These are phyloP conservation scores for Cabera pusaria DNA, from an alignment of 2,888 invertebrate genomes.

Conservation along the genomic window DNA sequence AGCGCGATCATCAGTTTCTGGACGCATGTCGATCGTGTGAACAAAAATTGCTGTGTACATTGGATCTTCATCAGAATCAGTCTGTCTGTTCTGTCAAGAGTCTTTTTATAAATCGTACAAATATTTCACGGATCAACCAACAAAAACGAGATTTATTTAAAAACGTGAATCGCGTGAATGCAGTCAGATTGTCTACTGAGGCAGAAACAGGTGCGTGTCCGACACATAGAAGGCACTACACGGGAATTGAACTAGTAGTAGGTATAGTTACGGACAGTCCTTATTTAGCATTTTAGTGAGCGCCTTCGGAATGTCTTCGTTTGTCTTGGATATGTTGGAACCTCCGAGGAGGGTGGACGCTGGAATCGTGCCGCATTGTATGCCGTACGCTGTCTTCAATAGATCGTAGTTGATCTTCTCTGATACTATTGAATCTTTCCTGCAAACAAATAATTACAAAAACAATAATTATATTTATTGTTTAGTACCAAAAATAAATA, in stretches of 20 bases:
- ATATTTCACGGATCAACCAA: too few species aligned
- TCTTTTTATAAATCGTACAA: too few species aligned
- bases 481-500: too few species aligned
- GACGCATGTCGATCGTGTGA: too few species aligned
- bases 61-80: too few species aligned
- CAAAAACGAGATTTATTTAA: too few species aligned
- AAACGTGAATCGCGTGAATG: slow-evolving; percentile 10
- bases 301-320: slow-evolving; percentile 92
- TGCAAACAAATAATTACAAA: slow-evolving; percentile 56
- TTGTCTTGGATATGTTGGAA: slow-evolving; percentile 89
- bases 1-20: too few species aligned
- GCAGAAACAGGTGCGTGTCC: slow-evolving; percentile 27
- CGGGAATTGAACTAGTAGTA: slow-evolving; percentile 13
- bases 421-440: slow-evolving; percentile 94
- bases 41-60: too few species aligned
- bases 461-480: slow-evolving; percentile 5
- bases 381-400: slow-evolving; percentile 88
- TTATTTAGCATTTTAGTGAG: slow-evolving; percentile 83
- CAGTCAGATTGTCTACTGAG: slow-evolving; percentile 16
- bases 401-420: slow-evolving; percentile 96
- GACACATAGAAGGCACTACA: slow-evolving; percentile 36
- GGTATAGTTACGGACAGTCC: slow-evolving; percentile 64
- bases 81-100: too few species aligned
- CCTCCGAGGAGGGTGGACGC: slow-evolving; percentile 91
- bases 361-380: slow-evolving; percentile 87